Base-by-base conservation (phyloP, 2,797 vertebrate species). In the Acipenser oxyrinchus region DNA sequence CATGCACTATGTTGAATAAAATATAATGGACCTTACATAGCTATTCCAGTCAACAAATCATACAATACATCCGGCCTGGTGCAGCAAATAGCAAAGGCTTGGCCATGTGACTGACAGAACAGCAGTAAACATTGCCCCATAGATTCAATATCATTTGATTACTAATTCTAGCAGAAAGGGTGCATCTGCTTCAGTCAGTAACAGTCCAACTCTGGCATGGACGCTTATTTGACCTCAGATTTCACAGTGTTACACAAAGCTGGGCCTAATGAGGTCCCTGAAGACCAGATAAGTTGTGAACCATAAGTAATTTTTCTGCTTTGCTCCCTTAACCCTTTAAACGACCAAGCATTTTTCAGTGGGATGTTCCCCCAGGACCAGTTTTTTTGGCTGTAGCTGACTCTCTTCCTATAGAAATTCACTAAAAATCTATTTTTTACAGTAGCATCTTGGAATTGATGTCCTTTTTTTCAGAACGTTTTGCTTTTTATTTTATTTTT, bases 181-280 rank as follows among this genome's bases (percentile, higher is more conserved):
- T 10, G 15, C 68, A 74, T 13, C 69, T 74, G 67, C 60, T 67
- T 15, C 67, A 63, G 64, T 66, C 61, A 63, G 57, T 73, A 64
- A 69, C 66, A 18, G n/a, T 60, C 51, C 18, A 63, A 55, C 37
- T 60, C n/a, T 66, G 49, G 23, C 8, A 58, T 18, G 10, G 58
- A 52, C n/a, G 7, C n/a, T 10, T 49, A 60, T 62, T 60, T 63
- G 37, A 57, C 48, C 59, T 62, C 51, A 49, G 61, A 63, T 64
- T 64, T 63, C 48, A 58, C 52, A 48, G 10, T 70, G 59, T 15
- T 23, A 18, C 18, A 48, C 49, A 66, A 49, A 12, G 23, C 49
- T 50, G 50, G 62, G 58, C 59, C 50, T 51, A 37, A 63, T 60
- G 57, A 60, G 60, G 37, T 65, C 58, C 37, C 50, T 69, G 49